These are phyloP conservation scores for Corvus moneduloides DNA, from an alignment of 2,113 vertebrate species.

Conservation along the genomic window DNA sequence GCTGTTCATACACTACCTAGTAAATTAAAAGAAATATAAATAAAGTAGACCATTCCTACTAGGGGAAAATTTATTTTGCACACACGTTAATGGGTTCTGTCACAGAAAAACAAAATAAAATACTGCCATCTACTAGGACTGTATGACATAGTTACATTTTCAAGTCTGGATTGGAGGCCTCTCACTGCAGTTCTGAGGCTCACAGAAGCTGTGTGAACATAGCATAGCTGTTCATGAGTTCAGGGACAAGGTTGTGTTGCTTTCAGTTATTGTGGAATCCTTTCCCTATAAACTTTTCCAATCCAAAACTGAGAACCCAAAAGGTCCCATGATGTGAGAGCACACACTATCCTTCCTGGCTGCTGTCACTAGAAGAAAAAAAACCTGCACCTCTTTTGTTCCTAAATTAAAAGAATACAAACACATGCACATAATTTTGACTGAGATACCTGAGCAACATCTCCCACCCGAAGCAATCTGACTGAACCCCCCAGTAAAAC, in stretches of 20 bases:
- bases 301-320: not conserved
- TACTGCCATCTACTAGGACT: not conserved
- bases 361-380: not conserved
- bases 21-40: not conserved
- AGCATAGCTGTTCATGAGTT: not conserved
- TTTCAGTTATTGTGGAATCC: not conserved
- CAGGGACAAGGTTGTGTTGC: not conserved
- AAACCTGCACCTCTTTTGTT: not conserved
- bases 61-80: not conserved
- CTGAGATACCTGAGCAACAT: not conserved
- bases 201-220: not conserved
- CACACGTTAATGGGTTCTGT: not conserved
- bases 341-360: not conserved
- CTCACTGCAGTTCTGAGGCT: not conserved
- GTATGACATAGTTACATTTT: not conserved
- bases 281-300: not conserved
- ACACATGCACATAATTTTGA: not conserved
- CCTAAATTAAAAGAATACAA: not conserved
- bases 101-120: not conserved
- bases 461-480: not conserved
- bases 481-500: not conserved
- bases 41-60: not conserved
- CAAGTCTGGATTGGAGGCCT: not conserved
- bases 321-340: not conserved
- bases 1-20: not conserved